Evolutionary conservation across 2,888 invertebrate genomes (phyloP).

Genomic region (Drosophila birchii): DNA sequence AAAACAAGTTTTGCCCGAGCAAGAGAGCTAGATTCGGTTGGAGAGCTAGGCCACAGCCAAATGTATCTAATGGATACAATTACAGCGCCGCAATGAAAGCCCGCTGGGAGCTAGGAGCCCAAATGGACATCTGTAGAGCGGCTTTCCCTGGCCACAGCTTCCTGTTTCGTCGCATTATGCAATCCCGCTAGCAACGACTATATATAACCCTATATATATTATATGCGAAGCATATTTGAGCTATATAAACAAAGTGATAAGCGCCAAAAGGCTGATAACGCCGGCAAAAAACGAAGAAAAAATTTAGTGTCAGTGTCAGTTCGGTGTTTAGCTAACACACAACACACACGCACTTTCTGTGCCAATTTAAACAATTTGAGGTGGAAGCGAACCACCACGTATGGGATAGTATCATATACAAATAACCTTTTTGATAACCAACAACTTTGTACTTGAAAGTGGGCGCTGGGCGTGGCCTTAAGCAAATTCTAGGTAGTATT

Average conservation of each 20-base stretch:
- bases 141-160: constrained; percentile 50
- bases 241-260: constrained; percentile 68
- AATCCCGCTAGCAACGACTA: constrained; percentile 42
- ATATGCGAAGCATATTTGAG: constrained; percentile 31
- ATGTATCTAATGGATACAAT: constrained; percentile 64
- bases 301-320: constrained; percentile 21
- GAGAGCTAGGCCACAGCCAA: constrained; percentile 30
- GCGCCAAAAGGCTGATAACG: constrained; percentile 58
- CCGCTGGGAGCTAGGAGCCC: not conserved
- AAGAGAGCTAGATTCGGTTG: constrained; percentile 19
- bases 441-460: constrained; percentile 20
- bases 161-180: constrained; percentile 57
- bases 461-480: constrained; percentile 19
- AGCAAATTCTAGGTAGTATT: not conserved
- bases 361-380: constrained; percentile 22
- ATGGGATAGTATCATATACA: constrained; percentile 13
- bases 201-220: constrained; percentile 18
- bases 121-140: not conserved
- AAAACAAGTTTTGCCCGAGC: constrained; percentile 63
- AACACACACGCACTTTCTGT: constrained; percentile 44
- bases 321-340: constrained; percentile 17
- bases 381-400: constrained; percentile 37
- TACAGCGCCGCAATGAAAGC: constrained; percentile 50
- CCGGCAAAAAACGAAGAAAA: not conserved
- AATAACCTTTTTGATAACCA: constrained; percentile 17